Evolutionary conservation across 2,888 invertebrate genomes (phyloP), one percentile per base, ranked within the genome.

Genomic region (Leucophenga montana): DNA sequence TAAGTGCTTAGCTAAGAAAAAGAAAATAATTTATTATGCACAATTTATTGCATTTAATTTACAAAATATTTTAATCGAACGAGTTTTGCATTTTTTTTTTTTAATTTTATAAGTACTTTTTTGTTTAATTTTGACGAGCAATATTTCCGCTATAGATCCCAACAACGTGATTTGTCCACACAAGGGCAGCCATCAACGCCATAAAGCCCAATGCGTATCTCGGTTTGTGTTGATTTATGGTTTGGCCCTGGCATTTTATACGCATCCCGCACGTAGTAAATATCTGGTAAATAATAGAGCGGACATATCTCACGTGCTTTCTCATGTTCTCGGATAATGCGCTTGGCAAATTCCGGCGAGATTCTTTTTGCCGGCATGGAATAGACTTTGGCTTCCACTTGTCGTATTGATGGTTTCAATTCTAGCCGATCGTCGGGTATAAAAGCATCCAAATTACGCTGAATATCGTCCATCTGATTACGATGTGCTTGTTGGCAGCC

Each of bases 131-230:
- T 16, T 18, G 18, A n/a, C 50, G 18, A 50, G 18, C n/a, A 18
- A 3, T 50, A 3, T 13, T n/a, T 8, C 46, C 20, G 46, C 71
- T 75, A 75, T 0, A 84, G 54, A 66, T 83, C 82, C 73, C 79
- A 83, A 74, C 80, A 81, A 16, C 73, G 71, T 0, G 61, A 46
- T 57, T 81, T 81, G 0, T 82, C 67, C 0, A 50, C 22, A 62
- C 80, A 81, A 8, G 80, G 84, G 66, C 80, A 81, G 1, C 82
- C 85, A 18, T 82, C 80, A 70, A 83, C 50, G 39, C 80, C 85
- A 13, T 66, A 80, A 6, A 13, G 57, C 22, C 84, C 80, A 14
- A 83, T 70, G 0, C 48, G 59, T 2, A 73, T 57, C 5, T 81
- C 85, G 3, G 85, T 81, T 59, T 81, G 80, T 1, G 80, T 81